Evolutionary conservation across 2,113 vertebrate species (phyloP), one percentile per base, ranked within the genome.

Genomic region (Amia ocellicauda): DNA sequence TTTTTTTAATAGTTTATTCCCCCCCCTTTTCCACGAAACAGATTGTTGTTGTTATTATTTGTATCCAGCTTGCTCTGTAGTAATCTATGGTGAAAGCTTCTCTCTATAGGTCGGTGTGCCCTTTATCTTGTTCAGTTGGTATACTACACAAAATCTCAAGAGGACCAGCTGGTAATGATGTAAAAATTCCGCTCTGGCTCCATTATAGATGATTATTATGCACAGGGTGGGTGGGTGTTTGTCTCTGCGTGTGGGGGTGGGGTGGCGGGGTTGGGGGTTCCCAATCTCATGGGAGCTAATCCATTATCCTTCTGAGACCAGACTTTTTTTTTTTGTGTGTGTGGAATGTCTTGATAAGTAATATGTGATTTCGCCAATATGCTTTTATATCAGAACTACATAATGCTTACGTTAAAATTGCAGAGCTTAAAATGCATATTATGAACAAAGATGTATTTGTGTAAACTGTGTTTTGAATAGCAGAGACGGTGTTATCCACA

Each of bases 171-270:
- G 67, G 68, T 68, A 69, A 31, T 74, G 26, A 54, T 70, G 68
- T 66, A 66, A 74, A 63, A 76, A 78, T 74, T 79, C 36, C 8
- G 61, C 66, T 72, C 51, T 36, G 52, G 72, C 77, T 73, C 60
- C 65, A 69, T 68, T 74, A 55, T 73, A 63, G 27, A 43, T 43
- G 50, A 26, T 79, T 49, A 42, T 36, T 47, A 11, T 56, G 62
- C 17, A 69, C 36, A 13, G 36, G 8, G 22, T 53, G 27, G 22
- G 22, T 3, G 63, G 29, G 69, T 79, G 64, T 54, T 58, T 58
- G 51, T 54, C n/a, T n/a, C n/a, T n/a, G n/a, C n/a, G n/a, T n/a
- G n/a, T n/a, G n/a, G n/a, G n/a, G n/a, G n/a, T n/a, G n/a, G n/a
- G n/a, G n/a, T n/a, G n/a, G n/a, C n/a, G n/a, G n/a, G n/a, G n/a